These are phyloP conservation scores for Tokudaia muenninki DNA, from an alignment of 2,797 vertebrate species.

Conservation along the genomic window DNA sequence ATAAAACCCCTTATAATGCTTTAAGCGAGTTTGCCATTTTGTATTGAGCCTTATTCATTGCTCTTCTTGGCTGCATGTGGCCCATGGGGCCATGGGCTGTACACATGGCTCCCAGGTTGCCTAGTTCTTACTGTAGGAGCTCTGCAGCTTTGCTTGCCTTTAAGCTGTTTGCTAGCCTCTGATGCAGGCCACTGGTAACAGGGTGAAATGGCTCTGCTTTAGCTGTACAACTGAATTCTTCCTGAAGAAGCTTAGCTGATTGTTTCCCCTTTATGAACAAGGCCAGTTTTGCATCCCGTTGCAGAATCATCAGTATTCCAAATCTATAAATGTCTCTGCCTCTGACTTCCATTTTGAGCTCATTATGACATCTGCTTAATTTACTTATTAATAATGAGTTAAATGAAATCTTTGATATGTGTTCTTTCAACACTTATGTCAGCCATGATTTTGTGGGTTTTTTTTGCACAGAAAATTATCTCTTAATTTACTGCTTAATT, in stretches of 20 bases:
- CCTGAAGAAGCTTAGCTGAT: neutral
- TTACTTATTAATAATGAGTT: conserved; percentile 39
- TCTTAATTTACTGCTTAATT: neutral
- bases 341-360: conserved; percentile 12
- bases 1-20: neutral
- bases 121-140: neutral
- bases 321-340: conserved; percentile 2
- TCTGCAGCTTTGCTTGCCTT: conserved; percentile 17
- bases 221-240: neutral
- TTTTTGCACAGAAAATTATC: neutral
- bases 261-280: neutral
- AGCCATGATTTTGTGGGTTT: conserved; percentile 2
- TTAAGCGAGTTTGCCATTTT: neutral
- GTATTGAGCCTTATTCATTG: neutral
- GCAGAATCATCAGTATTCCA: conserved; percentile 24
- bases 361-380: neutral
- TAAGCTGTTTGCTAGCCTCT: neutral
- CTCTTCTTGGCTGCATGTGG: neutral
- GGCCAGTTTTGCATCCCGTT: neutral
- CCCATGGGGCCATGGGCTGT: too few relatives aligned
- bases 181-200: neutral
- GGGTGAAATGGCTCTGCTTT: neutral
- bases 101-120: neutral
- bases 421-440: neutral
- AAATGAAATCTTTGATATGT: conserved; percentile 21